Conservation (phyloP, 2,888 invertebrate species). For the Diploptera punctata region DNA sequence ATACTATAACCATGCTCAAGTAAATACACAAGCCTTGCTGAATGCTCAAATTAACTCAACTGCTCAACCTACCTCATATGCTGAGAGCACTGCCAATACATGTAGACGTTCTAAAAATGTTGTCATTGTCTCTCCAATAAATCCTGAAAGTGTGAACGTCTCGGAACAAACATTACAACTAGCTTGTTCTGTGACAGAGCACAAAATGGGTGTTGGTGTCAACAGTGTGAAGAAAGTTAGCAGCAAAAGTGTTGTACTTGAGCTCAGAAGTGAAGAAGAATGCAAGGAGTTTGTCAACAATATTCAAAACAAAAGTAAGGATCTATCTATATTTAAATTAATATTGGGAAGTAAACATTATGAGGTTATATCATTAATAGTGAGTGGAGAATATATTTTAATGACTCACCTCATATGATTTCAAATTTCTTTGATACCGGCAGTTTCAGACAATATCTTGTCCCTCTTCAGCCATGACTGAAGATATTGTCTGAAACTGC, state of each 20-base stretch:
- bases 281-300: neutral
- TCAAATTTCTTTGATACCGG: too few species aligned
- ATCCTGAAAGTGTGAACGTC: neutral
- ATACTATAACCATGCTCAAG: too few species aligned
- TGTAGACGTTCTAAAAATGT: neutral
- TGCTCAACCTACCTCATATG: neutral
- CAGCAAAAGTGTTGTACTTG: neutral
- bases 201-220: neutral
- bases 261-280: neutral
- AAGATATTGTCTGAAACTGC: too few species aligned
- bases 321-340: too few species aligned
- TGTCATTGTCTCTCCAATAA: neutral
- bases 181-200: neutral
- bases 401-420: too few species aligned
- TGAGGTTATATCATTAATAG: too few species aligned
- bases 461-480: too few species aligned
- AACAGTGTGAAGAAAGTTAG: neutral
- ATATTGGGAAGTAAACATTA: too few species aligned
- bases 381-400: too few species aligned
- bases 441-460: too few species aligned
- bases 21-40: neutral
- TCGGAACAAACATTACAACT: neutral
- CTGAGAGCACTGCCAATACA: neutral
- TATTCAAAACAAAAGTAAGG: neutral
- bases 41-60: neutral